Base-by-base conservation (phyloP, 2,797 vertebrate species). In the Enteromius fasciolatus region DNA sequence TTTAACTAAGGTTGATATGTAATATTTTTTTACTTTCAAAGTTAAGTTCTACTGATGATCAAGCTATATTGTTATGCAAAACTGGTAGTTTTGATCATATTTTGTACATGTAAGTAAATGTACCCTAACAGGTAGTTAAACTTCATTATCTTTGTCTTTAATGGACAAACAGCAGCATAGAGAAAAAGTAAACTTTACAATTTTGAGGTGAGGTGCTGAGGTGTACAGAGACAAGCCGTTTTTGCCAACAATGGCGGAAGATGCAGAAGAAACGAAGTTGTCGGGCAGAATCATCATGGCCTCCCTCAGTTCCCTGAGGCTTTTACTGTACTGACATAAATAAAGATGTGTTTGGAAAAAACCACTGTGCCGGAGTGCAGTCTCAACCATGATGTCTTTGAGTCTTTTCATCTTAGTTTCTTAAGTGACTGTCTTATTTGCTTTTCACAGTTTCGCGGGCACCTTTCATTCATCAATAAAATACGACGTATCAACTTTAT, bases 261-360 rank as follows among this genome's bases (percentile, higher is more conserved):
- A 84, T 80, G 57, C 86, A 75, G 92, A 92, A 91, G 87, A 90
- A 57, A 84, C 39, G 90, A 92, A 87, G 90, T 89, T 84, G 85
- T 90, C 88, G 86, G 82, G 92, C 92, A 92, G 91, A 91, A 88
- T 82, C 82, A 81, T 59, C 86, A 33, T 54, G 80, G 88, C 89
- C 68, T 86, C 90, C 87, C 78, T 90, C 91, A 90, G 86, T 83
- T 75, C 57, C 64, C 73, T 44, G 68, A 83, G 85, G 66, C 31
- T 92, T 93, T 92, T 90, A 90, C 87, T 95, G 93, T 94, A 92
- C 90, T 94, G 92, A 91, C 86, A 86, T 86, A 78, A 95, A 95
- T 95, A 95, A 95, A 94, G 90, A 88, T 88, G 87, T 94, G 87
- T 94, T 94, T 93, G 82, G 73, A 84, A 86, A 93, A 92, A 93